phyloP scores from a whole-genome alignment of 2,113 vertebrate species.

The Orcinus orca region DNA sequence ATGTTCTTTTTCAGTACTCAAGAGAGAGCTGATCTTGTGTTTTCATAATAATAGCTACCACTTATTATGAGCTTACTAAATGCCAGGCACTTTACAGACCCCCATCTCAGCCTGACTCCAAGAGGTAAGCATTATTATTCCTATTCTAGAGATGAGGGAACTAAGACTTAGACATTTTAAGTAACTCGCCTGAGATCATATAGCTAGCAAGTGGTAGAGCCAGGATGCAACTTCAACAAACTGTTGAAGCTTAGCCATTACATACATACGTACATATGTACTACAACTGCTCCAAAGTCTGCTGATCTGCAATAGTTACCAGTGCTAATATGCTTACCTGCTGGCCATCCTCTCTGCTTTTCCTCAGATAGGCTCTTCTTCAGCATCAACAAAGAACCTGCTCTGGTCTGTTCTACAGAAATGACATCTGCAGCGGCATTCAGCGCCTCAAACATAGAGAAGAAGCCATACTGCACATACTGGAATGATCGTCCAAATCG shows the following conservation, averaged over 20 bases:
- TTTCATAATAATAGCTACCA: not conserved
- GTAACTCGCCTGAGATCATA: not conserved
- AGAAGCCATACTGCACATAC: conserved; percentile 88
- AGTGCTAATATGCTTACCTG: conserved; percentile 55
- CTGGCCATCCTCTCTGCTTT: not conserved
- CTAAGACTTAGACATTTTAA: not conserved
- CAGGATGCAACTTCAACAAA: not conserved
- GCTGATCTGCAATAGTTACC: not conserved
- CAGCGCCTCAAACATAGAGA: conserved; percentile 89
- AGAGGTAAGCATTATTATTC: not conserved
- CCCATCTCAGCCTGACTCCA: not conserved
- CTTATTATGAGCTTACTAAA: not conserved
- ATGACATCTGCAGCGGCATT: conserved; percentile 84
- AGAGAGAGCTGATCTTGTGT: not conserved
- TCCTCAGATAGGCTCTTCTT: conserved; percentile 67
- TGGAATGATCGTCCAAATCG: conserved; percentile 86
- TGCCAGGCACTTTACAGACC: not conserved
- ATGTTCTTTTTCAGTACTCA: not conserved
- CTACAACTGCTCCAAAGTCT: not conserved
- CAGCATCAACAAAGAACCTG: conserved; percentile 88
- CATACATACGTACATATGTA: not conserved
- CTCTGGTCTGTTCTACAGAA: conserved; percentile 82
- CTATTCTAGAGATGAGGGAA: not conserved
- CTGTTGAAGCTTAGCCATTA: not conserved
- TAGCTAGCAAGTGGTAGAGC: not conserved